A percentile compares a stretch with the other conserved stretches of the same genome.
Conservation (phyloP, 2,113 vertebrate species). For the Brienomyrus brachyistius region DNA sequence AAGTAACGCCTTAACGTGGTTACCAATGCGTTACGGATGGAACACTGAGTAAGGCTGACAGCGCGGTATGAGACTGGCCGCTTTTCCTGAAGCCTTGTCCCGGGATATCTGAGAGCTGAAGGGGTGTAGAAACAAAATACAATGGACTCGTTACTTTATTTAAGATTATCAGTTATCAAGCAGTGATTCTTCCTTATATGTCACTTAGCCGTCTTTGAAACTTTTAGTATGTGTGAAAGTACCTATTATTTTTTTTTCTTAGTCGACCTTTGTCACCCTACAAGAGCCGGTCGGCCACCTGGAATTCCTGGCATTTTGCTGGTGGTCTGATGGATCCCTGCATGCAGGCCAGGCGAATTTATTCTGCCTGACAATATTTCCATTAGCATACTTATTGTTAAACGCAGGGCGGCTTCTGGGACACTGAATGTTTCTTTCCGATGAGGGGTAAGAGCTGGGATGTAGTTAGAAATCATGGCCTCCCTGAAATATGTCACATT, state of each 20-base stretch:
- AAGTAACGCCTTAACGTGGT: conserved; percentile 29
- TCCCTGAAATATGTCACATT: background rate
- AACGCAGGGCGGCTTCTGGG: conserved; percentile 6
- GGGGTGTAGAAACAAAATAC: background rate
- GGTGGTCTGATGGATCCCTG: background rate
- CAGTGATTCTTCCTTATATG: background rate
- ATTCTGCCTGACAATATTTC: background rate
- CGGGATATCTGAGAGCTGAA: background rate
- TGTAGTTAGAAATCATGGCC: background rate
- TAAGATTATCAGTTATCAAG: background rate
- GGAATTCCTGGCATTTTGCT: background rate
- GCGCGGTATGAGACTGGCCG: conserved; percentile 7
- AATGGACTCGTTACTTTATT: background rate
- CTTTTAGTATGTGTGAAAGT: background rate
- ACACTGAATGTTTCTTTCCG: background rate
- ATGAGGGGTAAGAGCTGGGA: background rate
- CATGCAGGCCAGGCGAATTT: background rate
- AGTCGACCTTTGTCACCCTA: background rate
- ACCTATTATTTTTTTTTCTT: background rate
- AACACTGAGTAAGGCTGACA: conserved; percentile 47
- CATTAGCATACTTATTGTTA: conserved; percentile 30
- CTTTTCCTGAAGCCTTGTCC: conserved; percentile 33
- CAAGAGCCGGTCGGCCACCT: background rate
- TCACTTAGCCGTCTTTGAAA: background rate
- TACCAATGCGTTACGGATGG: conserved; percentile 13